Base-by-base conservation (phyloP, 2,888 invertebrate species). In the Parnassius glacialis region DNA sequence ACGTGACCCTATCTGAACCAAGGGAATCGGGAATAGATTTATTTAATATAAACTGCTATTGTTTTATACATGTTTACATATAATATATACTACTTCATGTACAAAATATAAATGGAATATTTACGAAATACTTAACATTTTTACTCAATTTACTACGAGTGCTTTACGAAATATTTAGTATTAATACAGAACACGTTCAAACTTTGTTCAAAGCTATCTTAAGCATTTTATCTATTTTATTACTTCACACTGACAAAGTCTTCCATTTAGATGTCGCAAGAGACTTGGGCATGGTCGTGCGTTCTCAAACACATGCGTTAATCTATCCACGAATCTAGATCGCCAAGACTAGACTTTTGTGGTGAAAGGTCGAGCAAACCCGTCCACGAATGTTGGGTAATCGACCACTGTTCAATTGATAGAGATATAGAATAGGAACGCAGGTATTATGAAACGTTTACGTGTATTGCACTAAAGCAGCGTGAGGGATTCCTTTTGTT, bases 321-420 rank as follows among this genome's bases (percentile, higher is more conserved):
- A 86, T 87, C 85, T 79, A 71, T 69, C 66, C 69, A 70, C 72
- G 68, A 78, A 89, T 88, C 88, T 87, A 87, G 87, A 86, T 83
- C 85, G 75, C 65, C 70, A 34, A 62, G 73, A 71, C 76, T 78
- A 81, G 80, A 87, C 84, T 84, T 83, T 84, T 78, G 84, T 79
- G 76, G 82, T 77, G 85, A 89, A 88, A 90, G 88, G 88, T 89
- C 86, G 85, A 65, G 65, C 68, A 69, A 76, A 81, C 85, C 77
- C 76, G 81, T 78, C 79, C 70, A 68, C 60, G 60, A 67, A 79
- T 77, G 81, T 72, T 78, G 69, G 82, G 79, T 71, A 64, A 64
- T 41, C 54, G 59, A 52, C 65, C 63, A 65, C 70, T 69, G 66
- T 68, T 65, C 69, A 71, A 67, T 69, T 68, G 61, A 67, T 65